phyloP scores from a whole-genome alignment of 1,140 invertebrate species.

The Drosophila orena region DNA sequence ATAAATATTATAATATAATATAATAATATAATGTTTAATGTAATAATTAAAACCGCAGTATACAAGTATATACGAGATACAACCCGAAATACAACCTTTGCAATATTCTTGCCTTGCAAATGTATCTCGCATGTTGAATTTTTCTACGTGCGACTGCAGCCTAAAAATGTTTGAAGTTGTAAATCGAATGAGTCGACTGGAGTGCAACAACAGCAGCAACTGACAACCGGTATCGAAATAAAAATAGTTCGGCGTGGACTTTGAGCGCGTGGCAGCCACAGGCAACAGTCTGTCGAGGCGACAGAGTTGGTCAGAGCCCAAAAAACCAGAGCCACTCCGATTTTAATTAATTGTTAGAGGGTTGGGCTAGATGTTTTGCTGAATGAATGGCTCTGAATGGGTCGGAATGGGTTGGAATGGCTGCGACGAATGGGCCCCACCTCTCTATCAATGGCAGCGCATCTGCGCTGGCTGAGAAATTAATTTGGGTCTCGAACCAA shows the following conservation, averaged over 20 bases:
- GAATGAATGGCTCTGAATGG: slow-evolving; percentile 74
- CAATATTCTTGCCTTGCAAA: too few relatives aligned
- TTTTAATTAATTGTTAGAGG: slow-evolving; percentile 80
- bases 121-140: not conserved
- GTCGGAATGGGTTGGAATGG: slow-evolving; percentile 52
- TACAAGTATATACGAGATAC: too few relatives aligned
- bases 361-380: slow-evolving; percentile 61
- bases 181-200: slow-evolving; percentile 47
- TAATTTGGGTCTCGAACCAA: slow-evolving; percentile 50
- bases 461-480: slow-evolving; percentile 48
- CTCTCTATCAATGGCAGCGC: slow-evolving; percentile 50
- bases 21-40: too few relatives aligned
- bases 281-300: slow-evolving; percentile 24
- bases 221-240: slow-evolving; percentile 50
- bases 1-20: too few relatives aligned
- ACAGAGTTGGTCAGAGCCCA: slow-evolving; percentile 20
- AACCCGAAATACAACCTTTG: too few relatives aligned
- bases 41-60: too few relatives aligned
- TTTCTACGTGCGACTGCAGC: slow-evolving; percentile 39
- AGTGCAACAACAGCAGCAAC: slow-evolving; percentile 38
- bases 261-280: slow-evolving; percentile 48
- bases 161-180: slow-evolving; percentile 68
- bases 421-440: slow-evolving; percentile 27
- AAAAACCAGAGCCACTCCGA: slow-evolving; percentile 48
- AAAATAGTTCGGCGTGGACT: slow-evolving; percentile 54